Conservation (phyloP, 2,113 vertebrate species). For the Ptyas mucosa region DNA sequence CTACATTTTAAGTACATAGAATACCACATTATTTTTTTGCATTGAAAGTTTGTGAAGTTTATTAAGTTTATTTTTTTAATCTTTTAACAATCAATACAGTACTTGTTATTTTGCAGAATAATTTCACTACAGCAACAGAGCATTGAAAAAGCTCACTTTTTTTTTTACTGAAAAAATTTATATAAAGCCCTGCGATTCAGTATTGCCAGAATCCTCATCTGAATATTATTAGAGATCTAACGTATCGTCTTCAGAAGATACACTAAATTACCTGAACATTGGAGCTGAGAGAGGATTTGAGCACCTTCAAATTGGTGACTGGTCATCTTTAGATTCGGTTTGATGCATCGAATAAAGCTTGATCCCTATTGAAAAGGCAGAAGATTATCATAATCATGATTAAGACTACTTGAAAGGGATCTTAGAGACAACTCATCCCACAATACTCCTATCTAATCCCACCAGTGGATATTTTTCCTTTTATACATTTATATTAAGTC, state of each 20-base stretch:
- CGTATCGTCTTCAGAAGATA: background rate
- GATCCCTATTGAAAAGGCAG: slow-evolving; percentile 78
- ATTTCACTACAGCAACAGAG: background rate
- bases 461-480: background rate
- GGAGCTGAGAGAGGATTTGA: slow-evolving; percentile 97
- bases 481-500: background rate
- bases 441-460: background rate
- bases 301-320: slow-evolving; percentile 94
- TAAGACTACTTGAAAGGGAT: background rate
- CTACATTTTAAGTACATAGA: background rate
- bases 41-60: background rate
- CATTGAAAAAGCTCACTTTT: background rate
- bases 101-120: slow-evolving; percentile 13
- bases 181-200: slow-evolving; percentile 9
- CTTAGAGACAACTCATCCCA: background rate
- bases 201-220: background rate
- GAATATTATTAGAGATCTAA: background rate
- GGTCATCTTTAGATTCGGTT: slow-evolving; percentile 98
- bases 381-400: slow-evolving; percentile 34
- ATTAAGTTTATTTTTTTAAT: background rate
- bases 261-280: slow-evolving; percentile 85
- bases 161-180: background rate
- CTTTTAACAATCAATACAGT: slow-evolving; percentile 9
- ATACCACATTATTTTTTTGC: background rate
- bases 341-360: slow-evolving; percentile 96